phyloP scores from a whole-genome alignment of 2,797 vertebrate genomes.

The Phrynocephalus vlangalii region DNA sequence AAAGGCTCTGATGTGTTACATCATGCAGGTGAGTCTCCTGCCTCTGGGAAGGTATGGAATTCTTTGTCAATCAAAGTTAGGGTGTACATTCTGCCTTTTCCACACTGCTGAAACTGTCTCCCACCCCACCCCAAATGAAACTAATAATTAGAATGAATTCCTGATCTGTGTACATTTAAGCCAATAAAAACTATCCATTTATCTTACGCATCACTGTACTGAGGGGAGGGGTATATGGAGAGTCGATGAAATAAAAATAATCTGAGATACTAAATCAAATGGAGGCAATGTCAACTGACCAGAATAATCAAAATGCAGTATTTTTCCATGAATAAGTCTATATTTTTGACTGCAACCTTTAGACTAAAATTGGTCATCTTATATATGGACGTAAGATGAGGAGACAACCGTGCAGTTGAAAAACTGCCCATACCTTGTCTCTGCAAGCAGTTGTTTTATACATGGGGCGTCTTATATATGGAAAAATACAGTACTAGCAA shows the following conservation, averaged over 20 bases:
- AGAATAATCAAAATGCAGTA: neutral
- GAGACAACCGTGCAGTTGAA: too few relatives aligned
- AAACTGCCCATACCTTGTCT: too few relatives aligned
- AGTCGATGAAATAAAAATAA: neutral
- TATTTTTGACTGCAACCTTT: too few relatives aligned
- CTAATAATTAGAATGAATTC: neutral
- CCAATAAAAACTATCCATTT: neutral
- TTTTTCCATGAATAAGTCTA: too few relatives aligned
- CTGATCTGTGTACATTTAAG: neutral
- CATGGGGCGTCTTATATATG: too few relatives aligned
- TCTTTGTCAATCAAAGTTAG: too few relatives aligned
- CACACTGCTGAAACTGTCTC: neutral
- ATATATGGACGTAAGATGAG: too few relatives aligned
- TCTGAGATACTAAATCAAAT: neutral
- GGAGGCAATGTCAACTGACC: neutral
- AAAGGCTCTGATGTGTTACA: neutral
- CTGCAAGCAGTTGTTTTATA: too few relatives aligned
- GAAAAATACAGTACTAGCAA: too few relatives aligned
- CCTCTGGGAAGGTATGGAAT: too few relatives aligned
- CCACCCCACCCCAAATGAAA: neutral
- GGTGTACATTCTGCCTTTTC: neutral
- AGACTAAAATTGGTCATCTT: too few relatives aligned
- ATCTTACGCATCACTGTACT: neutral
- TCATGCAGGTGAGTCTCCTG: neutral
- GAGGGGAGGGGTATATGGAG: neutral